phyloP scores from a whole-genome alignment of 1,140 invertebrate genomes.

The Drosophila pseudoobscura region DNA sequence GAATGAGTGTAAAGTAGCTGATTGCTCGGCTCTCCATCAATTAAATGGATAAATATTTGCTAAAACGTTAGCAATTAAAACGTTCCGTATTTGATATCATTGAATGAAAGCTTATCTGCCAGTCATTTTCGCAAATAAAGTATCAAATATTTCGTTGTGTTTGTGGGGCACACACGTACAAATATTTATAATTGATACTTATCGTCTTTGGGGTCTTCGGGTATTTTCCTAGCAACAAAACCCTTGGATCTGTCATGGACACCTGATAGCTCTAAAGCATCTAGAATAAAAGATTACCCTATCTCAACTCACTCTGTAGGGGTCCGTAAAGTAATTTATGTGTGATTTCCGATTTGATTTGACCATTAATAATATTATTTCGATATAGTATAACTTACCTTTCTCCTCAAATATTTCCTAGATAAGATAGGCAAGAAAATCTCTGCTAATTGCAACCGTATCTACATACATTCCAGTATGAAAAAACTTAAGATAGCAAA shows the following conservation, averaged over 20 bases:
- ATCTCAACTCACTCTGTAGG: no score
- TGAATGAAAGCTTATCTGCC: not conserved
- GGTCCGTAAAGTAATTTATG: not conserved
- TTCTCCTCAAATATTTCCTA: not conserved
- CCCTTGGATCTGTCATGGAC: no score
- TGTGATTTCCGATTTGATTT: not conserved
- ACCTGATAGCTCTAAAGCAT: no score
- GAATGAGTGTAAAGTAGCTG: not conserved
- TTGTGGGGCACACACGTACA: no score
- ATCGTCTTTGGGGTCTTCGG: no score
- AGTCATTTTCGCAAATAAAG: no score
- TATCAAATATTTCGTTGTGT: no score
- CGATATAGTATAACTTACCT: constrained; percentile 11
- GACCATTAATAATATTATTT: constrained; percentile 1
- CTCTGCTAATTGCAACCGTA: constrained; percentile 17
- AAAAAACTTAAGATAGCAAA: constrained; percentile 20
- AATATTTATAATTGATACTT: no score
- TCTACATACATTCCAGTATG: not conserved
- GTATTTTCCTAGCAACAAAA: no score
- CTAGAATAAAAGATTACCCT: no score
- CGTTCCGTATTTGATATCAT: no score
- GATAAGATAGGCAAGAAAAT: constrained; percentile 13
- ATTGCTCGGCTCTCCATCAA: not conserved
- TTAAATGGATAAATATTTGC: constrained; percentile 12
- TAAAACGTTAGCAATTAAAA: constrained; percentile 17